phyloP scores from a whole-genome alignment of 2,888 invertebrate species.

The Ennomos fuscantarius region DNA sequence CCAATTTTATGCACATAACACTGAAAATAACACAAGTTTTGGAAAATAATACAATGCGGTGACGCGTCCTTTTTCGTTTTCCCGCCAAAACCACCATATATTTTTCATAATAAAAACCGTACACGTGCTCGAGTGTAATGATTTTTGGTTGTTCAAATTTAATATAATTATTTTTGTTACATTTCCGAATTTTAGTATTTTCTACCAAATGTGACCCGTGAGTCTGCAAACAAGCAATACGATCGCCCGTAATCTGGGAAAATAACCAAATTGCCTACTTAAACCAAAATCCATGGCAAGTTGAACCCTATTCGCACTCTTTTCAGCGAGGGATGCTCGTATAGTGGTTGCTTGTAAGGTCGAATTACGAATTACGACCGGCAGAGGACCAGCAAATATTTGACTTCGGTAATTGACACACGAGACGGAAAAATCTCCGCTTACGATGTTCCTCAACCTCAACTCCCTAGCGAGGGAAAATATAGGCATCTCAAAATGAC shows the following conservation, averaged over 20 bases:
- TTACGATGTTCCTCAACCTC: conserved; percentile 39
- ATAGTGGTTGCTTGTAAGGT: conserved; percentile 46
- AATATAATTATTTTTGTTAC: conserved; percentile 12
- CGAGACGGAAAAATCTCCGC: conserved; percentile 62
- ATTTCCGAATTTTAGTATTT: conserved; percentile 55
- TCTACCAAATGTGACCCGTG: conserved; percentile 64
- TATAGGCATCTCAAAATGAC: neutral
- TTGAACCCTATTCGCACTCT: conserved; percentile 34
- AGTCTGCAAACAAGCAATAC: conserved; percentile 80
- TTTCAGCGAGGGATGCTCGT: conserved; percentile 30
- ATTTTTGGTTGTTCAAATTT: neutral
- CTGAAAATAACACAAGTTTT: no score
- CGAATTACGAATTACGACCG: conserved; percentile 77
- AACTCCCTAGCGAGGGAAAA: conserved; percentile 30
- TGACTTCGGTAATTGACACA: conserved; percentile 80
- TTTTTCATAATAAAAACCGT: no score
- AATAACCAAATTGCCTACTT: conserved; percentile 69
- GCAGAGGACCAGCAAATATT: conserved; percentile 80
- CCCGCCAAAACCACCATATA: no score
- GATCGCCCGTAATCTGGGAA: conserved; percentile 66
- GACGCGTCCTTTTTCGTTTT: no score
- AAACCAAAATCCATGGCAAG: conserved; percentile 41
- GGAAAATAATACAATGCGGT: no score
- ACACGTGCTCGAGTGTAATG: no score
- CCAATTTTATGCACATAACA: no score